These are phyloP conservation scores for Meta bourneti DNA, from an alignment of 2,888 invertebrate species.

Conservation along the genomic window DNA sequence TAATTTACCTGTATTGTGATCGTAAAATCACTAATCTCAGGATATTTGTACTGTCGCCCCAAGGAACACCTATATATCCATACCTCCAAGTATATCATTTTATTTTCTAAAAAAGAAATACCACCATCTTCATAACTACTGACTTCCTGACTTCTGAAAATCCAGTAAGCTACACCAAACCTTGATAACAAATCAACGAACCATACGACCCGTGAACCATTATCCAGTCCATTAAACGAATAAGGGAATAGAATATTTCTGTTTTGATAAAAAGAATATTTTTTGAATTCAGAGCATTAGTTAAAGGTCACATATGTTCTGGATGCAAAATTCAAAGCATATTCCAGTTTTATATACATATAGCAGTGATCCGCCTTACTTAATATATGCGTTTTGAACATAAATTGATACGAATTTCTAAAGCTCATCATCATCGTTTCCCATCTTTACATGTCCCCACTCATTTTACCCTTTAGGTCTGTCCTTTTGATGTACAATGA, in stretches of 20 bases:
- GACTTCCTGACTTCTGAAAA: no score
- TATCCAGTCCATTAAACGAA: neutral
- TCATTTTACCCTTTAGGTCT: neutral
- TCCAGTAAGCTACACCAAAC: no score
- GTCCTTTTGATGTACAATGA: neutral
- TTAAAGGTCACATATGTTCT: neutral
- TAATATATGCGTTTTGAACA: neutral
- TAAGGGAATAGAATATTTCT: neutral
- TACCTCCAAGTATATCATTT: no score
- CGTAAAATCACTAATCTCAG: no score
- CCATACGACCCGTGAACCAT: neutral
- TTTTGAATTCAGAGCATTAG: neutral
- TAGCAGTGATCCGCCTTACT: neutral
- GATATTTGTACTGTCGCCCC: no score
- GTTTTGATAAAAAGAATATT: neutral
- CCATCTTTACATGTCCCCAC: no score
- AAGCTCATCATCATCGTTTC: no score
- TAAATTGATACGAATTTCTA: neutral
- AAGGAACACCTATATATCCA: no score
- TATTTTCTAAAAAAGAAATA: no score
- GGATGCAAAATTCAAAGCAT: neutral
- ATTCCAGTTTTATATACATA: neutral
- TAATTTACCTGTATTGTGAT: no score
- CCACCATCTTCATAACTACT: no score
- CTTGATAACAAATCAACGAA: neutral